Evolutionary conservation across 2,888 invertebrate genomes (phyloP).

Genomic region (Tetranychus truncatus): DNA sequence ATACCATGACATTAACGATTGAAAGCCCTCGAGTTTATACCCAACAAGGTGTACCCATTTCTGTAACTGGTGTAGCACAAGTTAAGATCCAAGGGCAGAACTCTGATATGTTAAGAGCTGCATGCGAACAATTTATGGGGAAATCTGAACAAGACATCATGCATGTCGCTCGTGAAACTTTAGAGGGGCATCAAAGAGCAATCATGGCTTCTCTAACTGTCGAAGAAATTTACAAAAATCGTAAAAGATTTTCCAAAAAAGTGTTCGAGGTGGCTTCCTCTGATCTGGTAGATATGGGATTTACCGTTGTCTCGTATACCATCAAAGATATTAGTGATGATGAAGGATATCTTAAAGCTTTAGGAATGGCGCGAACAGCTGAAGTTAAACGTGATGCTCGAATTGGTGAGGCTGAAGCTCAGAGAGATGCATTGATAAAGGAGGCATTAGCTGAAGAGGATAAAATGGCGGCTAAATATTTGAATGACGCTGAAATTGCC

Average conservation of each 20-base stretch:
- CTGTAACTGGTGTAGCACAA: constrained; percentile 92
- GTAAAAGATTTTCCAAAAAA: constrained; percentile 76
- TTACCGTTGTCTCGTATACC: constrained; percentile 83
- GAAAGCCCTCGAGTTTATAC: constrained; percentile 90
- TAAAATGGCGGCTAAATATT: constrained; percentile 64
- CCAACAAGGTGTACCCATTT: constrained; percentile 86
- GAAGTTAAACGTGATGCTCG: constrained; percentile 88
- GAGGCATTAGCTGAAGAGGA: constrained; percentile 89
- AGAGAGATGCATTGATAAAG: constrained; percentile 68
- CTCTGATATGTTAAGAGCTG: constrained; percentile 68
- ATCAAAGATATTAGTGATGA: constrained; percentile 83
- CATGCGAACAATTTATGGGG: constrained; percentile 82
- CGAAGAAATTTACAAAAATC: constrained; percentile 86
- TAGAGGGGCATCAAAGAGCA: constrained; percentile 82
- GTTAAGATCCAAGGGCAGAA: constrained; percentile 59
- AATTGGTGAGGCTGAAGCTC: constrained; percentile 90
- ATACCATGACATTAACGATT: constrained; percentile 90
- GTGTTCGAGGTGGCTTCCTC: constrained; percentile 88
- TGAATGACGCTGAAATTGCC: constrained; percentile 91
- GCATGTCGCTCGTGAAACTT: constrained; percentile 70
- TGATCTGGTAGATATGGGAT: constrained; percentile 87
- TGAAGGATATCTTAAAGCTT: constrained; percentile 79
- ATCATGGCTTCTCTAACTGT: constrained; percentile 95
- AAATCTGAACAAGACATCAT: constrained; percentile 71
- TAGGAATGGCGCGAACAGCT: constrained; percentile 84